Evolutionary conservation across 1,140 invertebrate genomes (phyloP).

Genomic region (Drosophila kepulauana): DNA sequence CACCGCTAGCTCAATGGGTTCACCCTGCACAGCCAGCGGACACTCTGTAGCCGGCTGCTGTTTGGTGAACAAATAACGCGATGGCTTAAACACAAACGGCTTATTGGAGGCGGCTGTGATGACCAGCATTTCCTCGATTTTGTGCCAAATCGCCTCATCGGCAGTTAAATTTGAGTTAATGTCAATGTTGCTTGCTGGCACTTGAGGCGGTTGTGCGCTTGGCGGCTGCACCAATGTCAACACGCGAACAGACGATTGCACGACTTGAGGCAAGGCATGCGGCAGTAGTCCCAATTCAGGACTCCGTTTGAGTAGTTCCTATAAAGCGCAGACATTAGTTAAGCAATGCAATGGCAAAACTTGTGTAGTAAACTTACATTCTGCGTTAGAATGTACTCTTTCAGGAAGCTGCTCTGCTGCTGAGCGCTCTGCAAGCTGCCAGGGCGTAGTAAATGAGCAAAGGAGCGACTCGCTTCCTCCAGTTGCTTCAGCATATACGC

Average conservation of each 20-base stretch:
- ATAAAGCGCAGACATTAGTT: background rate
- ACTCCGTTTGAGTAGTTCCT: slow-evolving; percentile 75
- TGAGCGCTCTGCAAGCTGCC: slow-evolving; percentile 90
- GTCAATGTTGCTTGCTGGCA: slow-evolving; percentile 89
- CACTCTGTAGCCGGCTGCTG: slow-evolving; percentile 87
- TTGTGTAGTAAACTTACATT: slow-evolving; percentile 58
- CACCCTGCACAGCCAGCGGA: slow-evolving; percentile 91
- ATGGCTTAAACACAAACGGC: slow-evolving; percentile 92
- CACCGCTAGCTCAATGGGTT: slow-evolving; percentile 92
- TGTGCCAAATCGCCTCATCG: slow-evolving; percentile 87
- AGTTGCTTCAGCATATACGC: slow-evolving; percentile 92
- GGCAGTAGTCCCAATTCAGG: slow-evolving; percentile 74
- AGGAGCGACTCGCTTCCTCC: slow-evolving; percentile 91
- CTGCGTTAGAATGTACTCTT: slow-evolving; percentile 94
- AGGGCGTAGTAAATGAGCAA: slow-evolving; percentile 91
- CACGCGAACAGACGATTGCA: slow-evolving; percentile 78
- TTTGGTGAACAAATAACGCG: slow-evolving; percentile 89
- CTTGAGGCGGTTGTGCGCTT: slow-evolving; percentile 86
- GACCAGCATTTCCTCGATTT: slow-evolving; percentile 92
- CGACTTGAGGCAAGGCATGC: slow-evolving; percentile 75
- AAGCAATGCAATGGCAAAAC: background rate
- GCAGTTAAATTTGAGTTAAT: slow-evolving; percentile 85
- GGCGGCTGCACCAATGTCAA: slow-evolving; percentile 80
- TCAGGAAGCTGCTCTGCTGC: slow-evolving; percentile 94
- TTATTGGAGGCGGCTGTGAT: slow-evolving; percentile 89